Conservation (phyloP, 2,888 invertebrate genomes). For the Leptopterna dolabrata region DNA sequence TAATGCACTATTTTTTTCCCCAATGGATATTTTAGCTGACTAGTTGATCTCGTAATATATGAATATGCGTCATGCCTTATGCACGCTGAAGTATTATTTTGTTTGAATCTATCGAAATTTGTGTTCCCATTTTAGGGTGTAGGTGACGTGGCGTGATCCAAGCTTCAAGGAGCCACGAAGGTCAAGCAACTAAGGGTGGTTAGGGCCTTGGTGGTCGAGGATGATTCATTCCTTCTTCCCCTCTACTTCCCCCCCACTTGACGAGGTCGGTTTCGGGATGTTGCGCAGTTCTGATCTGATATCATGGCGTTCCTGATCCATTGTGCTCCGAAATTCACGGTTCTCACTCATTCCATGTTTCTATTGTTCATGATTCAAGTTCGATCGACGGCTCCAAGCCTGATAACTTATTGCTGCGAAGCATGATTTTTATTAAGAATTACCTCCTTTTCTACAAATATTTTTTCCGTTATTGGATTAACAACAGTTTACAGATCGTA, state of each 20-base stretch:
- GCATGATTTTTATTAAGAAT: not conserved
- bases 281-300: not conserved
- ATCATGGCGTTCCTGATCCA: too few relatives aligned
- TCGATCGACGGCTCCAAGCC: not conserved
- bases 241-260: not conserved
- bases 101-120: not conserved
- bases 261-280: not conserved
- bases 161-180: not conserved
- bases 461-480: not conserved
- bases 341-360: too few relatives aligned
- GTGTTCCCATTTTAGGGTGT: constrained; percentile 24
- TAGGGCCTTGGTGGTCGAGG: not conserved
- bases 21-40: too few relatives aligned
- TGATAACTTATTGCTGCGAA: not conserved
- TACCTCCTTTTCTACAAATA: not conserved
- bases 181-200: not conserved
- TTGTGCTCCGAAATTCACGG: not conserved
- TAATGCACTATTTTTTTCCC: too few relatives aligned
- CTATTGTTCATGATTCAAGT: too few relatives aligned
- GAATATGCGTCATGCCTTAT: too few relatives aligned
- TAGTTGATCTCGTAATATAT: too few relatives aligned
- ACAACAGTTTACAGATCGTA: not conserved
- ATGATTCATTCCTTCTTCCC: not conserved
- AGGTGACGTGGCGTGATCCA: not conserved
- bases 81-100: not conserved